Base-by-base conservation (phyloP, 2,888 invertebrate genomes). In the Hemaris fuciformis region DNA sequence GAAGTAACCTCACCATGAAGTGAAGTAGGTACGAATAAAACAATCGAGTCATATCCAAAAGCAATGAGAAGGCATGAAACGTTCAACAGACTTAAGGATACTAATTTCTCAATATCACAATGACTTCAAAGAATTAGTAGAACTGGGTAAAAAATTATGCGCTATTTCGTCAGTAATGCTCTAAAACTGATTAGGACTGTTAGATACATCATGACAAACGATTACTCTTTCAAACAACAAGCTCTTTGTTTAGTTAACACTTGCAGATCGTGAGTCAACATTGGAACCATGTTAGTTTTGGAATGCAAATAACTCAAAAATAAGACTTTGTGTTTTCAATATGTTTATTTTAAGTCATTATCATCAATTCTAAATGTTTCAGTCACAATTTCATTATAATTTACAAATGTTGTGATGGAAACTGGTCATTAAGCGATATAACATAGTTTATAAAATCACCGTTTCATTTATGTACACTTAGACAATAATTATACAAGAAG, bases 141-240 rank as follows among this genome's bases (percentile, higher is more conserved):
- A n/a, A 8, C 15, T 48, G 8, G n/a, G 8, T 2, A 10, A 31
- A 6, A 20, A 20, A 56, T 41, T 38, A 57, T 23, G n/a, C 13
- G 22, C 5, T 57, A 23, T 23, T 57, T 38, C 38, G 15, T 23
- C 31, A 25, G 42, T 25, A n/a, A 42, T 15, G 27, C 10, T 46
- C 22, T 34, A n/a, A 20, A 60, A 38, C 38, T 41, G 8, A 41
- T 53, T 60, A 53, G 41, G 18, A 25, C 41, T 5, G 25, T 60
- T 60, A 60, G 41, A 60, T 57, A 38, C 20, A 18, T 60, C 48
- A 42, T 53, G 27, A 27, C 41, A 60, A 60, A 60, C 23, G 38
- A 38, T 60, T 48, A 43, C 22, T 18, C 6, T 38, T 38, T 34
- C 22, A 48, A 34, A 38, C 31, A 46, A 60, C 18, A 34, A 25